phyloP scores from a whole-genome alignment of 2,113 vertebrate genomes.

The Chlorodrepanis virens region DNA sequence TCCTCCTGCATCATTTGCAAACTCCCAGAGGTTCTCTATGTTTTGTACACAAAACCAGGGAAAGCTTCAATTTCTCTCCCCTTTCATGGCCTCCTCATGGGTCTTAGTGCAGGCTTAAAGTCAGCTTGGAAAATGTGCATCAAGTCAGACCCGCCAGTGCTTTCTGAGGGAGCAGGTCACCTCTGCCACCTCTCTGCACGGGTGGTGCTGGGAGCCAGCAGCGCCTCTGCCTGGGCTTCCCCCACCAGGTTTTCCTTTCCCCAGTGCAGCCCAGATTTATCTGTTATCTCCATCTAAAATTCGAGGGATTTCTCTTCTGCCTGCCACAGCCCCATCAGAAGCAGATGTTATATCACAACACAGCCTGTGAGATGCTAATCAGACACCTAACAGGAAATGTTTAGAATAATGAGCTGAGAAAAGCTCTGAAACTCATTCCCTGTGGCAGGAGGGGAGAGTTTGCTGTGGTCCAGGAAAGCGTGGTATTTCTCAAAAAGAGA shows the following conservation, averaged over 20 bases:
- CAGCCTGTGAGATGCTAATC: neutral
- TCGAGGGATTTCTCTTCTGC: neutral
- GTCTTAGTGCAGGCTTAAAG: neutral
- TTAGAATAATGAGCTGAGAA: conserved; percentile 22
- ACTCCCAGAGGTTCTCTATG: neutral
- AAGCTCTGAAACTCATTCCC: neutral
- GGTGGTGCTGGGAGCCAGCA: neutral
- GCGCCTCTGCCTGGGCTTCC: neutral
- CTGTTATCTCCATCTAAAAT: neutral
- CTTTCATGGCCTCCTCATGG: neutral
- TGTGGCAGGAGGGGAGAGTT: neutral
- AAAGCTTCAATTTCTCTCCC: neutral
- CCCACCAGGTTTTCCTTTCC: neutral
- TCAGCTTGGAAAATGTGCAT: neutral
- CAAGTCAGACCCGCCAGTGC: neutral
- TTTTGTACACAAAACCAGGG: neutral
- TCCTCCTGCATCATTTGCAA: neutral
- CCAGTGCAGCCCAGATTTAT: neutral
- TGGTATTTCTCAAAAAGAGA: neutral
- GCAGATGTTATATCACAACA: neutral
- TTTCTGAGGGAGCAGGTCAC: neutral
- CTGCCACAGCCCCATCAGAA: neutral
- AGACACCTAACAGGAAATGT: neutral
- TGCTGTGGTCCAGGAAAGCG: neutral
- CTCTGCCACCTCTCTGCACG: neutral